These are phyloP conservation scores for Antheraea yamamai DNA, from an alignment of 2,888 invertebrate species.

Conservation along the genomic window DNA sequence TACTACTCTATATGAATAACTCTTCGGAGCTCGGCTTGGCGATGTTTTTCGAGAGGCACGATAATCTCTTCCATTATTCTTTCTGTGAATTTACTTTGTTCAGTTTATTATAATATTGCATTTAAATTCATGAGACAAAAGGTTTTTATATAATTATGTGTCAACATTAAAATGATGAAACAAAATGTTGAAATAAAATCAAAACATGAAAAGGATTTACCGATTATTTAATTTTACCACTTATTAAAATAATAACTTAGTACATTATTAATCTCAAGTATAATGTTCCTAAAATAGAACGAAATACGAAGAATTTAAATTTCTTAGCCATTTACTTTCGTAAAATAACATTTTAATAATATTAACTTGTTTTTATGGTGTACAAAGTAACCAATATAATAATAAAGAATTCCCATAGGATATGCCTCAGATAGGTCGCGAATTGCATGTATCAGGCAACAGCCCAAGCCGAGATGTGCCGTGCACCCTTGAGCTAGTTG, in stretches of 20 bases:
- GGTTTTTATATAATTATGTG: constrained; percentile 30
- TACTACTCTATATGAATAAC: constrained; percentile 64
- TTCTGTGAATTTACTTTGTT: constrained; percentile 54
- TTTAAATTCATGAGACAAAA: constrained; percentile 45
- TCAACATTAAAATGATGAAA: background rate
- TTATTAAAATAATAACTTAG: background rate
- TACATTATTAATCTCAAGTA: background rate
- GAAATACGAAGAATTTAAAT: background rate
- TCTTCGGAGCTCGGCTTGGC: constrained; percentile 49
- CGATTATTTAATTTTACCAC: background rate
- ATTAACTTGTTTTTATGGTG: too few relatives aligned
- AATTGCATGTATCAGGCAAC: too few relatives aligned
- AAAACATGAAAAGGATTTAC: background rate
- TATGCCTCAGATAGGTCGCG: too few relatives aligned
- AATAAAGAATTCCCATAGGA: too few relatives aligned
- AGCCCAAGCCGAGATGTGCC: too few relatives aligned
- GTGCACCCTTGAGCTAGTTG: too few relatives aligned
- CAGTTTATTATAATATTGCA: constrained; percentile 45
- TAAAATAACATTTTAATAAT: too few relatives aligned
- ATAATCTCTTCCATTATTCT: constrained; percentile 67
- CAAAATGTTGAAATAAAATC: background rate
- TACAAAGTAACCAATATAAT: too few relatives aligned
- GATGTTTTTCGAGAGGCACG: constrained; percentile 63
- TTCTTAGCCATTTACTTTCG: background rate
- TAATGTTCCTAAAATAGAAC: background rate